Base-by-base conservation (phyloP, 2,113 vertebrate genomes). In the Heterotilapia buettikoferi region DNA sequence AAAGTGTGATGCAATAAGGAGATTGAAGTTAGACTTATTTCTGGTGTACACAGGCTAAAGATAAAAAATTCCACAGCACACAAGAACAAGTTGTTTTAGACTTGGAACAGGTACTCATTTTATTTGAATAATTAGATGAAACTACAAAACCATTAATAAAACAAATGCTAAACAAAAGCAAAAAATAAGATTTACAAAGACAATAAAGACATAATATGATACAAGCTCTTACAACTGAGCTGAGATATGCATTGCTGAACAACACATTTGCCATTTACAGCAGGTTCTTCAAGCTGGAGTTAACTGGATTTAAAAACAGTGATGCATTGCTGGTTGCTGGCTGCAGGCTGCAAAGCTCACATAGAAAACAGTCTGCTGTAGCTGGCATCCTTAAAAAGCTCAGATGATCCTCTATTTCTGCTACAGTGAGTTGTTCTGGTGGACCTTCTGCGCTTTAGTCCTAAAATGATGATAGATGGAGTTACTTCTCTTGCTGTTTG, bases 201-300 rank as follows among this genome's bases (percentile, higher is more conserved):
- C 2, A 2, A 79, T n/a, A 66, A 54, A 54, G 71, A 85, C 26
- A 80, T 18, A 52, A 18, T 54, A 52, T 10, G 6, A 26, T 73
- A 68, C n/a, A 84, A 12, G 59, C 84, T 88, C 81, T 83, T 85
- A 85, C 29, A 94, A 88, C n/a, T 52, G 83, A 92, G 83, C 80
- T 16, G 11, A 85, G 43, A 21, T 36, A 7, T 71, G 18, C 6
- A 50, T 40, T 68, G 21, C 2, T 31, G 14, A 45, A 18, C 9
- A 56, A 33, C 71, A 19, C 18, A 38, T 16, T 21, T 56, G 71
- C 54, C 11, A 18, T 50, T 21, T 13, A 26, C 31, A 54, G 36
- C 36, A 38, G 38, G 52, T 0, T 57, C 45, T 43, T 16, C 21
- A 71, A 73, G 79, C 43, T 52, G 66, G 54, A 26, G 21, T 73